Evolutionary conservation across 2,113 vertebrate species (phyloP), one percentile per base, ranked within the genome.

Genomic region (Prinia subflava): DNA sequence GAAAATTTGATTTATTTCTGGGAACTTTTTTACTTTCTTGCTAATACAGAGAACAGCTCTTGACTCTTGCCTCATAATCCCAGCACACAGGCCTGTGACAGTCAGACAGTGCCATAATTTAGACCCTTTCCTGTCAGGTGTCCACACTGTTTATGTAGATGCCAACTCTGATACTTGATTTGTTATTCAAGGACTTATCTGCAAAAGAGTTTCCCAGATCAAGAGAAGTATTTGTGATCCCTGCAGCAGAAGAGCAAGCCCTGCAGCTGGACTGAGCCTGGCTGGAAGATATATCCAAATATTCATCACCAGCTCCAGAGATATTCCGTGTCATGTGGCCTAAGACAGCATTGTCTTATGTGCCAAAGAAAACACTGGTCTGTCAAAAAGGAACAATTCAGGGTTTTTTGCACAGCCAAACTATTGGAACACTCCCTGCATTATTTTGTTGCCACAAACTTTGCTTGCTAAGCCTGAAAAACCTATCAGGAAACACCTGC

Each of bases 381-480:
- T 74, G 13, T 30, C 31, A 71, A 53, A 84, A 64, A 59, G 6
- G 12, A 81, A 33, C 23, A 12, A 41, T 67, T 31, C 1, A 0
- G 0, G 1, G 19, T 60, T 65, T 46, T 50, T 53, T 83, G n/a
- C 13, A 41, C 9, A 64, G 16, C 5, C 50, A 30, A 57, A 24
- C 25, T n/a, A 18, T 41, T 50, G 37, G 37, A 94, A 53, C 1
- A 4, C 14, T 30, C 57, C 11, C 71, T 83, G 49, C 22, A 50
- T 27, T 87, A 47, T 84, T 89, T 93, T 75, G 81, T 52, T 90
- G 76, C n/a, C 47, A 89, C 24, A 87, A 85, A 84, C n/a, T 46
- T 57, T 79, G 10, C 28, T 83, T 89, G 56, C 55, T 50, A 96
- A 92, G 15, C 63, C 55, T 73, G 74, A 92, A 60, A 95, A 96